These are phyloP conservation scores for Trachurus trachurus DNA, from an alignment of 2,797 vertebrate genomes.

Conservation along the genomic window DNA sequence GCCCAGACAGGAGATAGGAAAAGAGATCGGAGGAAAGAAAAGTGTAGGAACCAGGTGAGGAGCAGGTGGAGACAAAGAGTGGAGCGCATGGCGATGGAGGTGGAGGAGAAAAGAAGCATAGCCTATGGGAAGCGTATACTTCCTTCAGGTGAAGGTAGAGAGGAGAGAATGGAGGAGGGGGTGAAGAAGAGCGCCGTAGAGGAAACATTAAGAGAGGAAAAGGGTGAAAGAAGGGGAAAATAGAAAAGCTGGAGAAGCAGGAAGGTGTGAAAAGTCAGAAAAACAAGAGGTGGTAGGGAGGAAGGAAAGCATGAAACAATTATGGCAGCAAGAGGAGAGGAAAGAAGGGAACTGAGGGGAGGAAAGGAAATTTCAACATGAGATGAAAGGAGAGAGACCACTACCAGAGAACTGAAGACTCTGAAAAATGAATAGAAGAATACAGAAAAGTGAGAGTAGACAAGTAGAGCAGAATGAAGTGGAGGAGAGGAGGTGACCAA, in stretches of 20 bases:
- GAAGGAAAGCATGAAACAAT: neutral
- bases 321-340: neutral
- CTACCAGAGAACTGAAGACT: neutral
- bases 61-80: neutral
- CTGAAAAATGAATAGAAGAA: neutral
- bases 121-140: neutral
- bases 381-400: neutral
- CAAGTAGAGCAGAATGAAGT: no score
- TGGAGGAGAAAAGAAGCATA: neutral
- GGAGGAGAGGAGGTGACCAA: neutral
- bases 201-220: neutral
- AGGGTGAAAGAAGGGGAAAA: neutral
- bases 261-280: neutral
- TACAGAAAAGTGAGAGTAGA: neutral
- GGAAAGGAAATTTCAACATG: neutral
- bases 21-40: neutral
- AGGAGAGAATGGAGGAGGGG: neutral
- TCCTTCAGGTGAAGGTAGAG: neutral
- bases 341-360: neutral
- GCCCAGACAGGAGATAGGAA: neutral
- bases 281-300: neutral
- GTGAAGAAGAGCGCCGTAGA: neutral
- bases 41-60: neutral
- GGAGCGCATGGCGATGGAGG: no score
- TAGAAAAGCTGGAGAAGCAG: neutral